A percentile compares a stretch with the other conserved stretches of the same genome.
Conservation (phyloP, 2,888 invertebrate genomes). For the Phaedon cochleariae region DNA sequence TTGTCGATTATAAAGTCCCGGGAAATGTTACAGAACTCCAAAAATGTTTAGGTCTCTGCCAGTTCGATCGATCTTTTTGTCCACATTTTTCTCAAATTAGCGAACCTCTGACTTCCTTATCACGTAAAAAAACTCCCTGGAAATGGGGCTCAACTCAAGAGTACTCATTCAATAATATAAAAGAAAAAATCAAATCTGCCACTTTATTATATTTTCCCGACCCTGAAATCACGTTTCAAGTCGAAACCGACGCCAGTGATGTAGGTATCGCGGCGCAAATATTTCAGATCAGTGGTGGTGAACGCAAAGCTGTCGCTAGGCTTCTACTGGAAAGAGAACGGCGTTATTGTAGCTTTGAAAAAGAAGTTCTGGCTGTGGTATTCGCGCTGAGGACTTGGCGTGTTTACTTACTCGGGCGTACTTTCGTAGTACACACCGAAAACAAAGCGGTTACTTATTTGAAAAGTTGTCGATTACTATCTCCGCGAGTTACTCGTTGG, state of each 20-base stretch:
- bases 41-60: slow-evolving; percentile 19
- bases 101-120: neutral
- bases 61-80: slow-evolving; percentile 23
- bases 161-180: slow-evolving; percentile 14
- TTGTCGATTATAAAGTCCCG: slow-evolving; percentile 20
- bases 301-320: neutral
- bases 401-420: slow-evolving; percentile 38
- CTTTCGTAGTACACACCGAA: slow-evolving; percentile 45
- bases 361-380: slow-evolving; percentile 44
- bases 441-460: slow-evolving; percentile 45
- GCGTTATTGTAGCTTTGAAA: slow-evolving; percentile 27
- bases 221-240: slow-evolving; percentile 1
- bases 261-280: slow-evolving; percentile 4
- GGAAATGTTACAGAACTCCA: slow-evolving; percentile 18
- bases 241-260: slow-evolving; percentile 12
- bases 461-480: slow-evolving; percentile 41
- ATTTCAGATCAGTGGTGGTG: neutral
- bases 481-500: slow-evolving; percentile 44
- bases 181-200: neutral
- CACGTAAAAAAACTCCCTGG: slow-evolving; percentile 16
- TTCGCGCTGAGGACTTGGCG: slow-evolving; percentile 43
- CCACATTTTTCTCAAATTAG: slow-evolving; percentile 8
- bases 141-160: slow-evolving; percentile 13
- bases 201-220: slow-evolving; percentile 3
- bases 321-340: slow-evolving; percentile 27